phyloP scores from a whole-genome alignment of 2,797 vertebrate genomes.

The Etheostoma nigrum region DNA sequence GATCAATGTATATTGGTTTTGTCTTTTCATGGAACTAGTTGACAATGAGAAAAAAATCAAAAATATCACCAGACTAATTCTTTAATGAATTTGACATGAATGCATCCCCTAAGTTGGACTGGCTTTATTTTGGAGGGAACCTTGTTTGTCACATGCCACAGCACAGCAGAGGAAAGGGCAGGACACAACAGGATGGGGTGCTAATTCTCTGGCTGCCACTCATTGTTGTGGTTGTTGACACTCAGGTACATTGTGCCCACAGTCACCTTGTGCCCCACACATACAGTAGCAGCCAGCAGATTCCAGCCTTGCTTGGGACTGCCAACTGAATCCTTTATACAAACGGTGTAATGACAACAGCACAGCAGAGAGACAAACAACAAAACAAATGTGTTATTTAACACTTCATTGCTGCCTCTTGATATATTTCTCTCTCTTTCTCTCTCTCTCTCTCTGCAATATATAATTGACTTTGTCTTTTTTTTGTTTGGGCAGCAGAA shows the following conservation, averaged over 20 bases:
- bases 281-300: slow-evolving; percentile 68
- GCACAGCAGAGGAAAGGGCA: slow-evolving; percentile 44
- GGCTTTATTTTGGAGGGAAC: slow-evolving; percentile 21
- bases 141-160: slow-evolving; percentile 39
- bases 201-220: slow-evolving; percentile 62
- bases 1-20: neutral
- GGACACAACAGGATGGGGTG: slow-evolving; percentile 40
- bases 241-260: slow-evolving; percentile 53
- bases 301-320: slow-evolving; percentile 58
- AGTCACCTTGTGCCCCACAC: slow-evolving; percentile 57
- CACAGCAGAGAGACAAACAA: slow-evolving; percentile 43
- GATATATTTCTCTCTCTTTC: slow-evolving; percentile 11
- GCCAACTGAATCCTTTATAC: slow-evolving; percentile 49
- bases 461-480: slow-evolving; percentile 16
- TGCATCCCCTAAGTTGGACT: neutral
- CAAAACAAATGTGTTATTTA: slow-evolving; percentile 40
- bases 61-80: neutral
- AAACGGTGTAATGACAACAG: slow-evolving; percentile 35
- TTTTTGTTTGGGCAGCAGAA: slow-evolving; percentile 62
- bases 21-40: slow-evolving; percentile 11
- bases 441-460: slow-evolving; percentile 29
- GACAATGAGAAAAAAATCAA: neutral
- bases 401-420: slow-evolving; percentile 10
- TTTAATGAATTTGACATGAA: slow-evolving; percentile 23
- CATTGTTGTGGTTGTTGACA: slow-evolving; percentile 70